Evolutionary conservation across 2,888 invertebrate species (phyloP), one percentile per base, ranked within the genome.

Genomic region (Antheraea assamensis): DNA sequence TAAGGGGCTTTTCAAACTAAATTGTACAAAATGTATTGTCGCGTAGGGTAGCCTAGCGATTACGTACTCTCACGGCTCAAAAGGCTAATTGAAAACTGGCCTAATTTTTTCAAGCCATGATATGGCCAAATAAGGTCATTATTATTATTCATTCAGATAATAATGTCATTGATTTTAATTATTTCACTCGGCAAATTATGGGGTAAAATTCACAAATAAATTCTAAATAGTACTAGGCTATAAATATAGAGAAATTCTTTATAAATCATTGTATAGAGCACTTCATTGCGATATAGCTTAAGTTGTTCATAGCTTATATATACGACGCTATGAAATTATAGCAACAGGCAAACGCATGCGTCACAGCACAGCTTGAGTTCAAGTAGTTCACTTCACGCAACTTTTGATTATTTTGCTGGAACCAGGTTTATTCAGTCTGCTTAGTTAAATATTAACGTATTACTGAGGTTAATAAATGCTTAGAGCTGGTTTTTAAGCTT

Each of bases 281-380:
- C 17, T 5, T 31, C 19, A 21, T 68, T n/a, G 68, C 35, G 2
- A 68, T 35, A 68, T 68, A 0, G 35, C 35, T 68, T 35, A 35
- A 13, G n/a, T 21, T 10, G 19, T 66, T 19, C 30, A 35, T 35
- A 68, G 31, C n/a, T 21, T n/a, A n/a, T 31, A 0, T 19, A 35
- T 68, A 35, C 35, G 21, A 4, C 68, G 68, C 68, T 35, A 35
- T n/a, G 27, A 68, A 10, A 4, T 31, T 35, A 35, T 35, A 68
- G 68, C 68, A 68, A 68, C 68, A 68, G 68, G 35, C 68, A 64
- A 64, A n/a, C 31, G 66, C 66, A 30, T 31, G 7, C 1, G 2
- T 10, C 68, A 68, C 27, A 68, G 68, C 61, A 30, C 3, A 64
- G 30, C 30, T 17, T 64, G 15, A 17, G 27, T 30, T 30, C 27